Evolutionary conservation across 2,113 vertebrate species (phyloP).

Genomic region (Lagopus muta): DNA sequence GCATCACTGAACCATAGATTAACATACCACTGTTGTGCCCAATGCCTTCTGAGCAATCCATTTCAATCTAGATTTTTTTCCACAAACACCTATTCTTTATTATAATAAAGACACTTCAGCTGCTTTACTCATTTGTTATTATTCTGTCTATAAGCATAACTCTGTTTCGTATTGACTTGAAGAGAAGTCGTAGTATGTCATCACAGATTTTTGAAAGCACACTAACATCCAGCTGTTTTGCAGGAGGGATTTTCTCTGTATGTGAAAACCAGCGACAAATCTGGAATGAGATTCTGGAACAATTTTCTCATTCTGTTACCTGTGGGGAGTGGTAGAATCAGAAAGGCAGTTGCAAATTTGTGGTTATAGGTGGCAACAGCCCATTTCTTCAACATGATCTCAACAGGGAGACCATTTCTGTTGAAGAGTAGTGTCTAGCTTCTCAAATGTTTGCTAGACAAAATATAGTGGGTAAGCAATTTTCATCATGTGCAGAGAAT

Average conservation of each 20-base stretch:
- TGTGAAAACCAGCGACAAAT: not conserved
- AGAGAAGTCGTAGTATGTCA: not conserved
- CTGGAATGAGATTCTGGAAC: not conserved
- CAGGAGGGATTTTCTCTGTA: not conserved
- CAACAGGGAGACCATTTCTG: accelerated
- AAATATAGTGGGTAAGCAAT: not conserved
- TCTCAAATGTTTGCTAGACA: not conserved
- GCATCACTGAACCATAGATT: conserved; percentile 24
- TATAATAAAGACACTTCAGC: not conserved
- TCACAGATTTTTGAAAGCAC: not conserved
- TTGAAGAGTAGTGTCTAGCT: not conserved
- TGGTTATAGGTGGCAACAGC: accelerated
- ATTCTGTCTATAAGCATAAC: not conserved
- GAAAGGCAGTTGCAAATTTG: not conserved
- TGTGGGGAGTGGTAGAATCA: not conserved
- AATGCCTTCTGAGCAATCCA: not conserved
- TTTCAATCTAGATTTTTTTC: conserved; percentile 5
- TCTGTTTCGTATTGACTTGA: not conserved
- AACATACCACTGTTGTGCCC: not conserved
- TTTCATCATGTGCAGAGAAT: not conserved
- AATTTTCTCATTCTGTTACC: not conserved
- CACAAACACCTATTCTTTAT: not conserved
- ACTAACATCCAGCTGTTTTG: not conserved
- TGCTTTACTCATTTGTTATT: not conserved
- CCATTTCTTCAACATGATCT: not conserved